These are phyloP conservation scores for Mystacides longicornis DNA, from an alignment of 2,888 invertebrate species.

Conservation along the genomic window DNA sequence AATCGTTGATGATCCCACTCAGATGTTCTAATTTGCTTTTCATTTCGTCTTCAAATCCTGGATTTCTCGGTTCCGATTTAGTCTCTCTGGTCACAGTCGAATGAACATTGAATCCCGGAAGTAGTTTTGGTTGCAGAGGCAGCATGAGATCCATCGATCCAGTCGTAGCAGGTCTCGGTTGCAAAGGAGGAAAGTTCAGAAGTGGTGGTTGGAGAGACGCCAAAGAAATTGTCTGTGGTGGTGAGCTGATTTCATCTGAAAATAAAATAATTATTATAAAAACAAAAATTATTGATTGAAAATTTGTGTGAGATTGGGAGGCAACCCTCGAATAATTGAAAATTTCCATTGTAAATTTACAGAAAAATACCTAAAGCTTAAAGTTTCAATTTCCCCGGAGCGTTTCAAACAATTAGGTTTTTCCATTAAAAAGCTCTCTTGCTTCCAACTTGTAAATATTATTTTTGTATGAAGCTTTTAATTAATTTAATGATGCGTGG, in stretches of 20 bases:
- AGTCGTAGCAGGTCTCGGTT: conserved; percentile 63
- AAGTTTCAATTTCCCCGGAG: no score
- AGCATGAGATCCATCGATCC: conserved; percentile 61
- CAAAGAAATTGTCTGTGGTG: conserved; percentile 45
- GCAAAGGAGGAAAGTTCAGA: conserved; percentile 53
- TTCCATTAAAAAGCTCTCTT: no score
- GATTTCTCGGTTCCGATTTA: conserved; percentile 21
- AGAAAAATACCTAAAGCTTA: no score
- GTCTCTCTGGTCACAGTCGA: conserved; percentile 31
- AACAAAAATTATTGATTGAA: no score
- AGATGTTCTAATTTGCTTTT: conserved; percentile 20
- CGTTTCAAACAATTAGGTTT: no score
- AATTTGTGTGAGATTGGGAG: no score
- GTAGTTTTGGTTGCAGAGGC: conserved; percentile 63
- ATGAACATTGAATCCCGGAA: conserved; percentile 50
- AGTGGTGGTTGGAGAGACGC: conserved; percentile 49
- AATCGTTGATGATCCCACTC: conserved; percentile 15
- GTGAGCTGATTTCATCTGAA: conserved; percentile 50
- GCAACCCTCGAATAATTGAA: no score
- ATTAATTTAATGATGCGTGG: no score
- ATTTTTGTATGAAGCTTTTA: no score
- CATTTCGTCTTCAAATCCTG: conserved; percentile 20
- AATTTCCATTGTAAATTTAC: no score
- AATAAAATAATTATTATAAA: conserved; percentile 4
- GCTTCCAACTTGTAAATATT: no score